A percentile compares a stretch with the other conserved stretches of the same genome.
Conservation (phyloP, 2,888 invertebrate genomes). For the Drosophila austrosaltans region DNA sequence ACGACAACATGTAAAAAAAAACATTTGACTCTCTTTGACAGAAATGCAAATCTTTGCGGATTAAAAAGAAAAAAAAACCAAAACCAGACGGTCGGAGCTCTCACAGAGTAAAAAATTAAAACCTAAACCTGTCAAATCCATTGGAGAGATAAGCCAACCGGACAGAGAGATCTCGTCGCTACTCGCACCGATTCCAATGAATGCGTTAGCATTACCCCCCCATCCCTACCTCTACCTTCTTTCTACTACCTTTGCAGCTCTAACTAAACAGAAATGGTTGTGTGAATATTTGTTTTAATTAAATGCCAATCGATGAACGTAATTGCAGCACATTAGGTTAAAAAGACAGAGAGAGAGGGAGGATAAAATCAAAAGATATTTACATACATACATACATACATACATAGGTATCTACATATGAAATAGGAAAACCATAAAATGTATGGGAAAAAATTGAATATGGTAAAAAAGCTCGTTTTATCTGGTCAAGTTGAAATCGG, state of each 20-base stretch:
- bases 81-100: slow-evolving; percentile 36
- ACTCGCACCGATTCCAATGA: slow-evolving; percentile 21
- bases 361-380: neutral
- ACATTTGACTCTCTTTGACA: slow-evolving; percentile 62
- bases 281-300: slow-evolving; percentile 71
- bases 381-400: no score
- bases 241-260: neutral
- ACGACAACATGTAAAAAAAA: slow-evolving; percentile 32
- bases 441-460: slow-evolving; percentile 25
- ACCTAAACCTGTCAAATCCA: slow-evolving; percentile 73
- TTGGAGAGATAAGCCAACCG: slow-evolving; percentile 58
- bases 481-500: slow-evolving; percentile 66
- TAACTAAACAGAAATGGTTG: slow-evolving; percentile 20
- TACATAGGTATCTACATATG: no score
- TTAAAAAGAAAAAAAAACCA: slow-evolving; percentile 61
- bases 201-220: slow-evolving; percentile 17
- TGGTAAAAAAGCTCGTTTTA: slow-evolving; percentile 45
- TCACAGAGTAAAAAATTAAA: slow-evolving; percentile 38
- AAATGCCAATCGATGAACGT: slow-evolving; percentile 71
- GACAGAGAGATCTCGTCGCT: slow-evolving; percentile 10
- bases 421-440: slow-evolving; percentile 39
- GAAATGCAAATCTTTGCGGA: slow-evolving; percentile 75
- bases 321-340: slow-evolving; percentile 69
- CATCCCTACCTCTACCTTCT: slow-evolving; percentile 12
- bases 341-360: slow-evolving; percentile 1